Base-by-base conservation (phyloP, 2,888 invertebrate genomes). In the Agrotis ipsilon region DNA sequence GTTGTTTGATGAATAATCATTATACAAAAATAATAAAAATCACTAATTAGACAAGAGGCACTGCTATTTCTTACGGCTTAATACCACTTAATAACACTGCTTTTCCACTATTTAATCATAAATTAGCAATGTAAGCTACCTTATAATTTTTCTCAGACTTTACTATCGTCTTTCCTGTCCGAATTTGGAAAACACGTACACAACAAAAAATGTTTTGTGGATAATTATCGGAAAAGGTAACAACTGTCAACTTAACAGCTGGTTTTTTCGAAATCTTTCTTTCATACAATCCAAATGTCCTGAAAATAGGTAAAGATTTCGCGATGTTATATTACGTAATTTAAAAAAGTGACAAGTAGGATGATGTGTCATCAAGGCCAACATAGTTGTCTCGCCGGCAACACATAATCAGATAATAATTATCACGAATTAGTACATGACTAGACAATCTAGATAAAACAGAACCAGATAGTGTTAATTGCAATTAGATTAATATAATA, bases 401-500 rank as follows among this genome's bases (percentile, higher is more conserved):
- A 43, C 39, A 52, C 51, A 39, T 57, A 58, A 48, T 51, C 77
- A 58, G 19, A 46, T 58, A 21, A 13, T 19, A 24, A 14, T 19
- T 39, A 58, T 68, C 55, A 75, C 57, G 13, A 49, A 49, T 51
- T 24, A 13, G 32, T n/a, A 58, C 46, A 69, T 70, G 46, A 70
- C 21, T n/a, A 70, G n/a, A 52, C 21, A 21, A 69, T 72, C 46
- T 58, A 68, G 51, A 72, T 76, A 27, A 39, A 46, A 55, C 19
- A 55, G 18, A 24, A 1, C 49, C 9, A 19, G 24, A 68, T 68
- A 57, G 19, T n/a, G 68, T 13, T 59, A 51, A 74, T 32, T 67
- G 45, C 46, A 75, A 60, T 75, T 39, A 55, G 60, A 60, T 60
- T 55, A 51, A 74, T 66, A n/a, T 24, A 51, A 60, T 55, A 24